Evolutionary conservation across 1,140 invertebrate species (phyloP), one percentile per base, ranked within the genome.

Genomic region (Neomicropteryx cornuta): DNA sequence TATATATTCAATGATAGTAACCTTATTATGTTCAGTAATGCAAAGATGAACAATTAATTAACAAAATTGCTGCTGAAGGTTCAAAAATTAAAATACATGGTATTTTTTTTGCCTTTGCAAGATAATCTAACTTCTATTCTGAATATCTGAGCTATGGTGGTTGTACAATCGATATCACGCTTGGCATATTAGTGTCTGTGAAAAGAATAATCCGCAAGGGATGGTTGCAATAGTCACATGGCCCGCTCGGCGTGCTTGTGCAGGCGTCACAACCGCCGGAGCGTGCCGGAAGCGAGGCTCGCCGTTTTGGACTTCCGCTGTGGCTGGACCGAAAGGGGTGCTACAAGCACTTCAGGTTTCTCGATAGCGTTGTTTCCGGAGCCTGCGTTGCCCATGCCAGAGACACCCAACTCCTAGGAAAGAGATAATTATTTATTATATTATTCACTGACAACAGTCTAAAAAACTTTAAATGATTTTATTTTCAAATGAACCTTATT

Each of bases 261-360:
- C 17, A 18, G 29, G 23, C 51, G 64, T 65, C 62, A 66, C 60
- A 64, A 65, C 48, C 62, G 59, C 6, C 64, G 55, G 46, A 63
- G 55, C 35, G 53, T 54, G 31, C 53, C 52, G 18, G 54, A 53
- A 6, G 55, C 56, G 34, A 53, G 51, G 3, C 71, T 70, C 23
- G 50, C 47, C 39, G 58, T 72, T 66, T 80, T 81, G 43, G 75
- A 68, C 63, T 86, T 85, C 53, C 83, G 73, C 36, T 76, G 83
- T 39, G 82, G 82, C 59, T 85, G 83, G 49, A 85, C 82, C 38
- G 83, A 86, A 59, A 85, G 73, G 29, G 82, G 82, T 46, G 82
- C 80, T 47, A 81, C 72, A 47, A 83, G 68, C 52, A 78, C 70
- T 35, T 77, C 75, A 43, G 70, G 68, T 45, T 72, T 70, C 45